Evolutionary conservation across 2,113 vertebrate species (phyloP), one percentile per base, ranked within the genome.

Genomic region (Dicaeum eximium): DNA sequence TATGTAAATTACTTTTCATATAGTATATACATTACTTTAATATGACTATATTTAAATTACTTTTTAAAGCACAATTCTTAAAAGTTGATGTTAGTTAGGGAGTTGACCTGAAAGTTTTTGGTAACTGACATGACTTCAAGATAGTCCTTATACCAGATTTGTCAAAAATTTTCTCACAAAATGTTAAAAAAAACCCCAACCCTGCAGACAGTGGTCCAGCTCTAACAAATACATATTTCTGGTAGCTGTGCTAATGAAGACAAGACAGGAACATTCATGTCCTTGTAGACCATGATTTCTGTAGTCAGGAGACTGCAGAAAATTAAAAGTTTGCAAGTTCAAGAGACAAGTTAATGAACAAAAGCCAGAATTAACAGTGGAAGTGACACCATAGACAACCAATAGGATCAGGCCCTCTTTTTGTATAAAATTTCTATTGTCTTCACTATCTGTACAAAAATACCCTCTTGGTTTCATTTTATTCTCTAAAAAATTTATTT

Each of bases 51-150:
- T 82, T 61, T 77, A 50, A 69, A 75, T 50, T 69, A 33, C 16
- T 77, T 91, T 80, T 70, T 15, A 45, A 91, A 94, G 9, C 8
- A 81, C 61, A 84, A 81, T 64, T 91, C n/a, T 74, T 77, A 19
- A 38, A 88, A 72, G 44, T 30, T 67, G 6, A 16, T 84, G 2
- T 64, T 72, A 11, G 9, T 54, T 81, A 82, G 33, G n/a, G 37
- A 91, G 25, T 75, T 80, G 50, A 81, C 61, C 33, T 88, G 35
- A 70, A 93, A 86, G 40, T 24, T 96, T 92, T 69, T 72, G 45
- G 20, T 60, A 67, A 73, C 40, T 82, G 51, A 12, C 6, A 2
- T 65, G 47, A 38, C 30, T 57, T 65, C 1, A 10, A 80, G 54
- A 31, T 25, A 66, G 45, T 15, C 19, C 33, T 91, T 3, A 25